phyloP scores from a whole-genome alignment of 2,797 vertebrate species.

The Parotocinclus haroldoi region DNA sequence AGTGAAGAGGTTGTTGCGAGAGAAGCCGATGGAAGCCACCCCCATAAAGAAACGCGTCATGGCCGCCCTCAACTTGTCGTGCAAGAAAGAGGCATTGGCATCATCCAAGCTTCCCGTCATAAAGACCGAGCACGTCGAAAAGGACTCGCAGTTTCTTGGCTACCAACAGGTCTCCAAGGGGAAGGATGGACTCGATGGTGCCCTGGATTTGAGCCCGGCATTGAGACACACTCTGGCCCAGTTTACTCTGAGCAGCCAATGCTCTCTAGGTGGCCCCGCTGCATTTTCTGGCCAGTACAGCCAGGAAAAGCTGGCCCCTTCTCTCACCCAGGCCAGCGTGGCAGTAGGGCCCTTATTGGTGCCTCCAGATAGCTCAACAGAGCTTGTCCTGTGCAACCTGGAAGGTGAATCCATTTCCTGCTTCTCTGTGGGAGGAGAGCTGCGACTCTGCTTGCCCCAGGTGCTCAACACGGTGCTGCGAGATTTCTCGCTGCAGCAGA shows the following conservation, averaged over 20 bases:
- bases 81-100: constrained; percentile 32
- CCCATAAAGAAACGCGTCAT: constrained; percentile 85
- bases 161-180: constrained; percentile 58
- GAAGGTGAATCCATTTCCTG: constrained; percentile 97
- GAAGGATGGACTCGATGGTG: constrained; percentile 45
- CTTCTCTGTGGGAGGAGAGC: constrained; percentile 95
- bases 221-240: constrained; percentile 96
- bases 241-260: constrained; percentile 97
- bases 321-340: constrained; percentile 83
- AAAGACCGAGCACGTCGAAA: constrained; percentile 85
- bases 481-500: constrained; percentile 95
- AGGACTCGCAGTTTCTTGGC: constrained; percentile 57
- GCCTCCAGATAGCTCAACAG: constrained; percentile 93
- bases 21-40: constrained; percentile 74
- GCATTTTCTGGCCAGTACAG: constrained; percentile 88
- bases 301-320: constrained; percentile 76
- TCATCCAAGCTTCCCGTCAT: constrained; percentile 78
- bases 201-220: constrained; percentile 90
- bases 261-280: constrained; percentile 92
- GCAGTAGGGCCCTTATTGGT: constrained; percentile 92
- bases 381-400: constrained; percentile 89
- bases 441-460: constrained; percentile 94
- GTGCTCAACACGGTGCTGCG: constrained; percentile 95
- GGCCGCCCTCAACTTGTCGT: constrained; percentile 81
- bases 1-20: constrained; percentile 74